Conservation (phyloP, 1,140 invertebrate genomes). For the Lethrus apterus region DNA sequence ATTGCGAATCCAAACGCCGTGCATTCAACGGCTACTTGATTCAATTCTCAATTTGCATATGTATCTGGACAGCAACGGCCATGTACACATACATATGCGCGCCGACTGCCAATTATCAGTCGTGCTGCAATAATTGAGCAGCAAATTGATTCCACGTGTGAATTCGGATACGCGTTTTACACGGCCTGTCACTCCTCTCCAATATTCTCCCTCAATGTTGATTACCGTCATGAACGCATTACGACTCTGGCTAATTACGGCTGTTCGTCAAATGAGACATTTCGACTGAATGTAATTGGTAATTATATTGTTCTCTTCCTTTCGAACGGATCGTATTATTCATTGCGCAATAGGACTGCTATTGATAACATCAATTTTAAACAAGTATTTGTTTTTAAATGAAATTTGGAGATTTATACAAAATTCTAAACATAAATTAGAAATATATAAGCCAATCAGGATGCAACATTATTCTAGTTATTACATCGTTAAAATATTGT, state of each 20-base stretch:
- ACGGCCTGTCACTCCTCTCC: not conserved
- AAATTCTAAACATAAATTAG: too few relatives aligned
- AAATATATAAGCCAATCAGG: too few relatives aligned
- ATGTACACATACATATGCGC: slow-evolving; percentile 6
- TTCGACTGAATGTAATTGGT: not conserved
- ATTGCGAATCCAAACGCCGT: slow-evolving; percentile 15
- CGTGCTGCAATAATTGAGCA: slow-evolving; percentile 17
- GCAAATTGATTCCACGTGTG: slow-evolving; percentile 20
- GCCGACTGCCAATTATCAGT: slow-evolving; percentile 18
- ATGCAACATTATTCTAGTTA: too few relatives aligned
- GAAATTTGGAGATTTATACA: too few relatives aligned
- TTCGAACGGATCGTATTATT: too few relatives aligned
- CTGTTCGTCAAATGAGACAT: slow-evolving; percentile 16
- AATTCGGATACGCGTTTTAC: slow-evolving; percentile 17
- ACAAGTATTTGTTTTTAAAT: too few relatives aligned
- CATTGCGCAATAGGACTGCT: too few relatives aligned
- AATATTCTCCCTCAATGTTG: slow-evolving; percentile 3
- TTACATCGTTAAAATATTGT: too few relatives aligned
- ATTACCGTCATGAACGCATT: slow-evolving; percentile 19
- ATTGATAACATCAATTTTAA: too few relatives aligned
- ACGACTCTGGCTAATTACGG: slow-evolving; percentile 16
- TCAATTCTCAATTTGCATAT: slow-evolving; percentile 14
- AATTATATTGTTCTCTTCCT: too few relatives aligned
- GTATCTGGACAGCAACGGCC: slow-evolving; percentile 10
- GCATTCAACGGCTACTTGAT: slow-evolving; percentile 8